Conservation (phyloP, 2,888 invertebrate species). For the Stenichneumon culpator region DNA sequence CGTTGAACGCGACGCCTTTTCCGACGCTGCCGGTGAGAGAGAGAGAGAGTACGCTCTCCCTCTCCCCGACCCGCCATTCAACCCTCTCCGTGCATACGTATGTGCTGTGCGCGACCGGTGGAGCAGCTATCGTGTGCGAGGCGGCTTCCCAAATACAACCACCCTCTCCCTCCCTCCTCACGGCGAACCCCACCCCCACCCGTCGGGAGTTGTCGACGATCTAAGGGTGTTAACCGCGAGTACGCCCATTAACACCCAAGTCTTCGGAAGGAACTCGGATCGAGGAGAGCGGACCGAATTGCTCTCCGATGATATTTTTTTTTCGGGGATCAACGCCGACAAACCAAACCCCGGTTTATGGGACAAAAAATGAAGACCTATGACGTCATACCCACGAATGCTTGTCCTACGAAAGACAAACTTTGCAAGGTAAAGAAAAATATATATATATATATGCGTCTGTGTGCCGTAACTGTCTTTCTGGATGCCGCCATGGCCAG, state of each 20-base stretch:
- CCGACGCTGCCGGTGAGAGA: constrained; percentile 81
- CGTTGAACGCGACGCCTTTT: constrained; percentile 86
- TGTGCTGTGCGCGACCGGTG: neutral
- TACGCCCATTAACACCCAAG: constrained; percentile 84
- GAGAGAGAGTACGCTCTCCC: constrained; percentile 64
- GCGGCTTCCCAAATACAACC: neutral
- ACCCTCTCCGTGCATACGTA: constrained; percentile 45
- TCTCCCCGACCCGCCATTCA: constrained; percentile 46
- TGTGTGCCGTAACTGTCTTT: neutral
- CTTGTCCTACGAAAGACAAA: neutral
- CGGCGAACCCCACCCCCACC: constrained; percentile 57
- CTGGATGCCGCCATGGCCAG: neutral
- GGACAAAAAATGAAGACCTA: neutral
- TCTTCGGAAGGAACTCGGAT: constrained; percentile 42
- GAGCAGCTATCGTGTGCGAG: neutral
- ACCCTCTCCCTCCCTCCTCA: constrained; percentile 39
- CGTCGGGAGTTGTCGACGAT: constrained; percentile 56
- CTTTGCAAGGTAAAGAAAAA: neutral
- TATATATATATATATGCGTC: too few species aligned
- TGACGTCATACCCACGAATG: neutral
- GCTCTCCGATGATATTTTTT: constrained; percentile 32
- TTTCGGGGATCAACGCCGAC: neutral
- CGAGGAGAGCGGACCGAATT: constrained; percentile 12
- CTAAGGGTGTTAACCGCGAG: constrained; percentile 85
- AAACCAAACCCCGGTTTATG: neutral